These are phyloP conservation scores for Oceanodroma tethys DNA, from an alignment of 2,113 vertebrate genomes.

Conservation along the genomic window DNA sequence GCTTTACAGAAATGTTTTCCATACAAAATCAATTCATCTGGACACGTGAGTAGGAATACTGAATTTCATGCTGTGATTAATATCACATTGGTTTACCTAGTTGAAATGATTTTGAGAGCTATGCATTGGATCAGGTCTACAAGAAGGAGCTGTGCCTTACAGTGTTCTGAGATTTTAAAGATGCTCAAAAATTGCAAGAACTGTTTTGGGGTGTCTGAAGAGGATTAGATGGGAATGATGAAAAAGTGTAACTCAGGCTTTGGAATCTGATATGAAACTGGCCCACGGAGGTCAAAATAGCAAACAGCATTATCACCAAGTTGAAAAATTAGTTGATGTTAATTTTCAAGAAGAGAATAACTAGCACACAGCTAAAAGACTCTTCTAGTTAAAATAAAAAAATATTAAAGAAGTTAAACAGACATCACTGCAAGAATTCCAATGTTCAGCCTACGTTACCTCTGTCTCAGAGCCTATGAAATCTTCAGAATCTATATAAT, in stretches of 20 bases:
- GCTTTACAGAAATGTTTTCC: background rate
- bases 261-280: background rate
- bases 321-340: background rate
- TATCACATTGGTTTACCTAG: background rate
- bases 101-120: background rate
- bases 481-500: background rate
- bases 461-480: background rate
- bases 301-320: background rate
- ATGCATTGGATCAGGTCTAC: background rate
- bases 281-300: background rate
- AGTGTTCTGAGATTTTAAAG: background rate
- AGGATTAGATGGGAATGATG: background rate
- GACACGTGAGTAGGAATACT: background rate
- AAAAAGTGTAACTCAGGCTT: background rate
- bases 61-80: background rate
- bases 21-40: background rate
- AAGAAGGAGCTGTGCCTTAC: background rate
- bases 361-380: background rate
- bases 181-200: background rate
- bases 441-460: background rate
- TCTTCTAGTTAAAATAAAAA: background rate
- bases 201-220: background rate
- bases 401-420: background rate
- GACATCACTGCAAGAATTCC: background rate
- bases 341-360: background rate